Evolutionary conservation across 2,113 vertebrate species (phyloP), one percentile per base, ranked within the genome.

Genomic region (Chaetura pelagica): DNA sequence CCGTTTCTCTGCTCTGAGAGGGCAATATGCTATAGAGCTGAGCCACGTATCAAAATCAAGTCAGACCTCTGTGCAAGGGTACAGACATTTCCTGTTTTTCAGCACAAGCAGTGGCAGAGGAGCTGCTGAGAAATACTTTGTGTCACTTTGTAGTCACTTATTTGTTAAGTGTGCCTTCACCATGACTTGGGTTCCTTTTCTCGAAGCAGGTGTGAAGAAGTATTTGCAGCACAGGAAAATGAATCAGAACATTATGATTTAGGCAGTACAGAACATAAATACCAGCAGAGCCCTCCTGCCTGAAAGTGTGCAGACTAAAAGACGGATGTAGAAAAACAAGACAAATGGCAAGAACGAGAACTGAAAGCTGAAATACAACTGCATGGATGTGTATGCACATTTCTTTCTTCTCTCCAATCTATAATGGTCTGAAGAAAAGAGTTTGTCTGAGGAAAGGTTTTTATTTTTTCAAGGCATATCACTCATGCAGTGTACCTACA

Each of bases 71-170:
- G 59, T 40, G 58, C 38, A 26, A 81, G 82, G 75, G 64, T 42
- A 91, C 72, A 94, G 84, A 87, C 71, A 78, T 93, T 96, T 97
- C 97, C 95, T 96, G 97, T 95, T 97, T 97, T 96, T 83, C 62
- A 73, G 76, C 55, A 52, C 22, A 54, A 51, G 73, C 29, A 32
- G 63, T 3, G 71, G 90, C 68, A 7, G 5, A 91, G 73, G 85
- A 91, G 84, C 54, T 72, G 48, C 72, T 87, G 55, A 90, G 78
- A 90, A 94, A 94, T 13, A 68, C 58, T 58, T 67, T 23, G 57
- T 84, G 90, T 89, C 85, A 68, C 63, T 91, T 48, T 72, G 51
- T 51, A 49, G 85, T 66, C 83, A 61, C 84, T 89, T 67, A 34
- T 67, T 63, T 93, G 68, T 77, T 24, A 22, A 78, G 49, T 12